These are phyloP conservation scores for Salvelinus namaycush DNA, from an alignment of 2,113 vertebrate species.

Conservation along the genomic window DNA sequence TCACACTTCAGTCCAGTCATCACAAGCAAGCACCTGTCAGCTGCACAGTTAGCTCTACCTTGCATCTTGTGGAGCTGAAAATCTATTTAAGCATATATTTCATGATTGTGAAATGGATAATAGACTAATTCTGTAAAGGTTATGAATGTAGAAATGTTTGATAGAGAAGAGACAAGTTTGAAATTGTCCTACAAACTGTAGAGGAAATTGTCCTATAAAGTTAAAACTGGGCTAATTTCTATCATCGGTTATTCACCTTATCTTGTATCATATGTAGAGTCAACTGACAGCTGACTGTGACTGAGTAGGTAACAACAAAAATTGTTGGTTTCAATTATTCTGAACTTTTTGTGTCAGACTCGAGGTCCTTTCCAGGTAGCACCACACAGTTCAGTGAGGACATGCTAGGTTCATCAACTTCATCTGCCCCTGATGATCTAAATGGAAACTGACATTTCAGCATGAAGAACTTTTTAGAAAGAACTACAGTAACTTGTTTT, in stretches of 20 bases:
- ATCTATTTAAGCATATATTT: background rate
- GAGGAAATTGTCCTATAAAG: too few species aligned
- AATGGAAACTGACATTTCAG: conserved; percentile 49
- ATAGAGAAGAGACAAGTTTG: too few species aligned
- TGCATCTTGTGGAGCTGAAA: background rate
- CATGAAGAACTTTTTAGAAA: conserved; percentile 17
- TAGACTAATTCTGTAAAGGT: background rate
- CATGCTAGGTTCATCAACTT: conserved; percentile 29
- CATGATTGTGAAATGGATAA: background rate
- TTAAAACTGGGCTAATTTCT: too few species aligned
- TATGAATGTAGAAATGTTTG: background rate
- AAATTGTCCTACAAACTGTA: background rate
- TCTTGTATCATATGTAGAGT: too few species aligned
- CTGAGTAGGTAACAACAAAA: background rate
- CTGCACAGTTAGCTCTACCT: background rate
- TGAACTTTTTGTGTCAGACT: background rate
- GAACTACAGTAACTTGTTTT: conserved; percentile 5
- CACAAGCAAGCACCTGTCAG: background rate
- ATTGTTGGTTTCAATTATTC: conserved; percentile 11
- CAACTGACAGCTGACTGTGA: background rate
- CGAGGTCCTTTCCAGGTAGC: conserved; percentile 11
- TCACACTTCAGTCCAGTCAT: too few species aligned
- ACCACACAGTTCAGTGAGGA: conserved; percentile 18
- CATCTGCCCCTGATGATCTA: conserved; percentile 32
- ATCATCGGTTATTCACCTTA: too few species aligned